phyloP scores from a whole-genome alignment of 2,888 invertebrate genomes.

The Cinara cedri region DNA sequence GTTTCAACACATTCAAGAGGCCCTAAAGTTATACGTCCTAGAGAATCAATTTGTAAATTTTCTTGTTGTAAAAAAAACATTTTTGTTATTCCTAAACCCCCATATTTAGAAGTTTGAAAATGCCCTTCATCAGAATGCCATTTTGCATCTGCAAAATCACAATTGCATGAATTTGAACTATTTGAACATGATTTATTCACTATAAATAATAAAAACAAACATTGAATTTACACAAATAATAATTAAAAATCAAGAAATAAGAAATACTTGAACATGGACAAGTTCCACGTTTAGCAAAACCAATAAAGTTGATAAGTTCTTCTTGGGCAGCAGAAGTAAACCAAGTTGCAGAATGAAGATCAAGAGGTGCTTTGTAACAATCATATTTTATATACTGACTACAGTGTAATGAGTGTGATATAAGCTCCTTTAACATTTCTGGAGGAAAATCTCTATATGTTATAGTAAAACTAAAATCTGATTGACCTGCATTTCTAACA shows the following conservation, averaged over 20 bases:
- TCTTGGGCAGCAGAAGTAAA: conserved; percentile 80
- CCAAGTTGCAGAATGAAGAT: conserved; percentile 87
- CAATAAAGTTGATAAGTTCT: conserved; percentile 79
- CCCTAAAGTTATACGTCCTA: conserved; percentile 86
- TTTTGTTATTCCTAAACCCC: conserved; percentile 85
- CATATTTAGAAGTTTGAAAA: conserved; percentile 71
- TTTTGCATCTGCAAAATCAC: conserved; percentile 81
- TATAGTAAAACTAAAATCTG: conserved; percentile 83
- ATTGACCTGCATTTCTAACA: conserved; percentile 78
- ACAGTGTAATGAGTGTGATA: conserved; percentile 87
- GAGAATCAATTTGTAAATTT: conserved; percentile 80
- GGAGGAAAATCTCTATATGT: conserved; percentile 88
- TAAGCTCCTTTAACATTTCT: conserved; percentile 88
- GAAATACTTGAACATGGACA: conserved; percentile 67
- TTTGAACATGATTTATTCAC: conserved; percentile 83
- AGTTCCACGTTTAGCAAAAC: conserved; percentile 74
- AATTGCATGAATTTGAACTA: conserved; percentile 84
- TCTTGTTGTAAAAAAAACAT: conserved; percentile 89
- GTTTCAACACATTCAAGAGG: conserved; percentile 93
- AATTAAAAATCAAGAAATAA: background rate
- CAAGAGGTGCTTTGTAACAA: conserved; percentile 85
- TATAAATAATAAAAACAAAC: conserved; percentile 63
- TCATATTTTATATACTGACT: conserved; percentile 89
- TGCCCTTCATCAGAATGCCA: conserved; percentile 90
- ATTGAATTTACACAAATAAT: background rate